Percentiles rank a stretch among this genome's conserved stretches.
Evolutionary conservation across 2,113 vertebrate species (phyloP).

Genomic region (Scomber colias): DNA sequence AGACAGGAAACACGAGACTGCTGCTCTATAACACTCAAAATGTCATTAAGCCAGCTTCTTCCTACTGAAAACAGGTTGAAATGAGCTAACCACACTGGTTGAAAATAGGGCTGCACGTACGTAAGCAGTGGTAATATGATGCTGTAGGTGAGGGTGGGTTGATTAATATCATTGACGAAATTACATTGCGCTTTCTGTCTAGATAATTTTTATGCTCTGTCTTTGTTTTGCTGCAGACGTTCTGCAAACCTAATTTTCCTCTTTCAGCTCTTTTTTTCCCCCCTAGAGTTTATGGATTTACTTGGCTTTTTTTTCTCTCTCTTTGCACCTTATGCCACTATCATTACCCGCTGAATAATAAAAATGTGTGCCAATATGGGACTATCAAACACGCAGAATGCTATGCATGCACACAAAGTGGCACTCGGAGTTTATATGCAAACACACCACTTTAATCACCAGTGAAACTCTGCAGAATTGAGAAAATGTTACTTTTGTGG

Average conservation of each 20-base stretch:
- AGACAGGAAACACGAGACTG: no score
- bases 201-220: neutral
- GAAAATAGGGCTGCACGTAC: no score
- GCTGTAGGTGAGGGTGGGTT: no score
- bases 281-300: no score
- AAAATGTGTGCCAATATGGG: neutral
- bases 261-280: neutral
- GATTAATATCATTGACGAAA: no score
- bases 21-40: no score
- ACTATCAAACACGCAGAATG: constrained; percentile 5
- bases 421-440: constrained; percentile 26
- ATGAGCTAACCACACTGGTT: no score
- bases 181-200: no score
- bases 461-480: neutral
- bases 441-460: constrained; percentile 26
- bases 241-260: neutral
- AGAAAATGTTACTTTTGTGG: neutral
- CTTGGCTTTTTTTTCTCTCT: neutral
- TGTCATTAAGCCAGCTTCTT: no score
- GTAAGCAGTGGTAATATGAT: no score
- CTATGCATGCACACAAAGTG: constrained; percentile 11
- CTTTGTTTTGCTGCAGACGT: neutral
- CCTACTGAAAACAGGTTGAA: no score
- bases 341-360: constrained; percentile 4
- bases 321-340: neutral